Evolutionary conservation across 2,113 vertebrate genomes (phyloP), one percentile per base, ranked within the genome.

Genomic region (Motacilla alba): DNA sequence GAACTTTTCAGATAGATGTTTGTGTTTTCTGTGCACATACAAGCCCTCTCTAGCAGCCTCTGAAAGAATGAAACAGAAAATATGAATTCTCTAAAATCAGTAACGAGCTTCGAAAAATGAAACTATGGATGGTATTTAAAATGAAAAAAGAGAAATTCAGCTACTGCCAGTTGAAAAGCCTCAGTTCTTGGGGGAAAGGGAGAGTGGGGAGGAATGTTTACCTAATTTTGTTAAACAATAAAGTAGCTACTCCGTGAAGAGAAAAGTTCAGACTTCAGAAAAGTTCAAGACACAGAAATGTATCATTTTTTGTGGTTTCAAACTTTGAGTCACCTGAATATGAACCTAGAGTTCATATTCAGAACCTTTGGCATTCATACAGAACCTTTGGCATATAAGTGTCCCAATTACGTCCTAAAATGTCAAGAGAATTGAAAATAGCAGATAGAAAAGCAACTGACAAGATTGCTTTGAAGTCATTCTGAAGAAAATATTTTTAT

Each of bases 151-250:
- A 68, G 15, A 67, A 50, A 68, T 4, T 3, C 4, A 6, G 13
- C 19, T 33, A 30, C 4, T 47, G 31, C 0, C 3, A 60, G 6
- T 2, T 69, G 8, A 33, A 81, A 66, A 33, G 26, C 9, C 6
- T 68, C 35, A 31, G 1, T 9, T n/a, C 7, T 20, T 47, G 5
- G 7, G 3, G 13, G 3, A 26, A 22, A 58, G 3, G 14, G 4
- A 27, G 13, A 3, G 10, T 15, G 16, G 17, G 3, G 2, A 15
- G 21, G 26, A 76, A 68, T 27, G 3, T 59, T 43, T 66, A 22
- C 9, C 1, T 37, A 13, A 9, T 39, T 73, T 58, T 4, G 0
- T n/a, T 67, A 35, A 70, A 43, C 7, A 56, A 49, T 28, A 66
- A 74, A 52, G 3, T 60, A 52, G 7, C 6, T 33, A 11, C 33